Evolutionary conservation across 1,140 invertebrate genomes (phyloP).

Genomic region (Drosophila bifasciata): DNA sequence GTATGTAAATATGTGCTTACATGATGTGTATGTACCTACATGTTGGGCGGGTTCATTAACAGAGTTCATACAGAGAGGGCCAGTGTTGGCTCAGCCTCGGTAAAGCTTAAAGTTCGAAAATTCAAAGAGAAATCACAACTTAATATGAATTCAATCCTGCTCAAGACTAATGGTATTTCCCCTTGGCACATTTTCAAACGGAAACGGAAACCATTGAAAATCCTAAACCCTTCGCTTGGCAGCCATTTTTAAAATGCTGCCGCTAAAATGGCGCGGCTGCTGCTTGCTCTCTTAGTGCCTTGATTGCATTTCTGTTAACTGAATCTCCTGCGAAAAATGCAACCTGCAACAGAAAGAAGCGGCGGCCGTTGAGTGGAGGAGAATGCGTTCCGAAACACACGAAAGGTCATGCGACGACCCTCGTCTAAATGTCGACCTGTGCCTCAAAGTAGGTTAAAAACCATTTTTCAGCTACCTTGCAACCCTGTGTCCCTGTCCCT

Average conservation of each 20-base stretch:
- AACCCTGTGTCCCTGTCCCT: conserved; percentile 42
- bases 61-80: background rate
- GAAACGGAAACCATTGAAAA: conserved; percentile 60
- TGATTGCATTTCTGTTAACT: conserved; percentile 3
- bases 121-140: too few species aligned
- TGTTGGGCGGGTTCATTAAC: conserved; percentile 5
- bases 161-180: too few species aligned
- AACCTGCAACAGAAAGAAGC: background rate
- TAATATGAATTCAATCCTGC: background rate
- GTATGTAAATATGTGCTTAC: too few species aligned
- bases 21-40: too few species aligned
- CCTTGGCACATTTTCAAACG: background rate
- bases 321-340: background rate
- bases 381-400: conserved; percentile 42
- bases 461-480: conserved; percentile 61
- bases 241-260: conserved; percentile 42
- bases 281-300: conserved; percentile 12
- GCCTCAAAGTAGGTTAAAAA: conserved; percentile 76
- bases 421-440: conserved; percentile 73
- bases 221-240: conserved; percentile 13
- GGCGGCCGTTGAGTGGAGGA: background rate
- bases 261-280: conserved; percentile 25
- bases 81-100: too few species aligned
- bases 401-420: conserved; percentile 78
- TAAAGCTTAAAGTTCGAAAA: too few species aligned